phyloP scores from a whole-genome alignment of 2,888 invertebrate species.

The Ligdia adustata region DNA sequence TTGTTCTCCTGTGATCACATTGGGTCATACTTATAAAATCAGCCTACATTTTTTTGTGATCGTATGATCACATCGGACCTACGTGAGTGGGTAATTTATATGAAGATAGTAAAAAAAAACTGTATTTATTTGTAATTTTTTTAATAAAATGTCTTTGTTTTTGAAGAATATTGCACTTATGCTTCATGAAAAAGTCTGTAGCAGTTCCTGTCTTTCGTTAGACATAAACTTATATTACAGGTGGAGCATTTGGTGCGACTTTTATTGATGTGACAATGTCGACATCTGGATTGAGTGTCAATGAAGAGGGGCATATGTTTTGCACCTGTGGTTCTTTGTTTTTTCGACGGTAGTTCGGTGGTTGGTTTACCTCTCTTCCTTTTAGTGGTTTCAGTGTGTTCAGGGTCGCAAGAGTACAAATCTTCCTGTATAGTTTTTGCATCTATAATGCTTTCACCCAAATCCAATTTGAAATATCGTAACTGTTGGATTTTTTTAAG shows the following conservation, averaged over 20 bases:
- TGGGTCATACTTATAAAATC: too few species aligned
- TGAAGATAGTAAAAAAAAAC: too few species aligned
- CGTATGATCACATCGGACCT: too few species aligned
- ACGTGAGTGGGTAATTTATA: too few species aligned
- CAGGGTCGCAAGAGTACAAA: slow-evolving; percentile 3
- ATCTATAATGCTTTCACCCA: slow-evolving; percentile 16
- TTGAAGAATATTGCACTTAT: too few species aligned
- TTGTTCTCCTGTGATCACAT: too few species aligned
- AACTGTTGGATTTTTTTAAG: slow-evolving; percentile 26
- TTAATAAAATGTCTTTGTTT: too few species aligned
- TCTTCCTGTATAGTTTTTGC: not conserved
- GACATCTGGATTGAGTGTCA: slow-evolving; percentile 11
- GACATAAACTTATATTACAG: slow-evolving; percentile 6
- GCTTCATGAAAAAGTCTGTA: not conserved
- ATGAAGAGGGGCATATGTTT: slow-evolving; percentile 13
- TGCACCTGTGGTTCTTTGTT: slow-evolving; percentile 14
- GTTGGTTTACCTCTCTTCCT: slow-evolving; percentile 18
- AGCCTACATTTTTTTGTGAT: too few species aligned
- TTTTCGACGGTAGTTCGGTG: slow-evolving; percentile 15
- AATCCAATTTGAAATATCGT: slow-evolving; percentile 23
- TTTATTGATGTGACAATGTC: slow-evolving; percentile 12
- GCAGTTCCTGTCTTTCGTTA: not conserved
- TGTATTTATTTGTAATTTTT: too few species aligned
- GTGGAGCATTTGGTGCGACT: slow-evolving; percentile 6
- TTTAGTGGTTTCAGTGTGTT: not conserved